These are phyloP conservation scores for Pachyseris speciosa DNA, from an alignment of 64 coral and sea anemone genomes.

Conservation along the genomic window DNA sequence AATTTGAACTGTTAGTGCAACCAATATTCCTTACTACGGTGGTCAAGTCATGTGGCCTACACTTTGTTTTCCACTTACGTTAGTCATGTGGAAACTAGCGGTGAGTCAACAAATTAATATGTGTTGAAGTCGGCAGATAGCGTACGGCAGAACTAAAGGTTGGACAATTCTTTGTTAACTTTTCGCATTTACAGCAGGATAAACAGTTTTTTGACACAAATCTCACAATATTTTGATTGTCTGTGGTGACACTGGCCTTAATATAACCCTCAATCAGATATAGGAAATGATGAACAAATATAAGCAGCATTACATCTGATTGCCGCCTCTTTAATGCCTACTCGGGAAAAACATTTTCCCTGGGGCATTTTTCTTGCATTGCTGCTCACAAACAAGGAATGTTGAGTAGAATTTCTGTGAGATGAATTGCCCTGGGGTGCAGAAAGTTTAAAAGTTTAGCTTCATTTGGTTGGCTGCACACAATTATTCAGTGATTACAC, in stretches of 20 bases:
- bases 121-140: no score
- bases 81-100: no score
- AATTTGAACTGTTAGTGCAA: constrained; percentile 36
- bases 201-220: constrained; percentile 15
- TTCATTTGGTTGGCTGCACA: neutral
- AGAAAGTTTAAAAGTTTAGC: neutral
- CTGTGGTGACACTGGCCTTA: neutral
- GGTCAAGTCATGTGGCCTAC: neutral
- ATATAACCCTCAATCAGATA: neutral
- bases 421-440: neutral
- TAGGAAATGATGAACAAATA: constrained; percentile 5
- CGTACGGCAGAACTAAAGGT: neutral
- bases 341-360: neutral
- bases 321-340: neutral
- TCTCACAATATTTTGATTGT: constrained; percentile 24
- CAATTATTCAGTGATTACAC: constrained; percentile 3
- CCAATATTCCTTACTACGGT: neutral
- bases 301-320: neutral
- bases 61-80: neutral
- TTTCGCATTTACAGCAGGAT: neutral
- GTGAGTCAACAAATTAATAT: no score
- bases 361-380: neutral
- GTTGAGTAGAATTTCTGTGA: neutral
- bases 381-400: neutral
- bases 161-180: neutral